Conservation (phyloP, 2,113 vertebrate species). For the Willisornis vidua region DNA sequence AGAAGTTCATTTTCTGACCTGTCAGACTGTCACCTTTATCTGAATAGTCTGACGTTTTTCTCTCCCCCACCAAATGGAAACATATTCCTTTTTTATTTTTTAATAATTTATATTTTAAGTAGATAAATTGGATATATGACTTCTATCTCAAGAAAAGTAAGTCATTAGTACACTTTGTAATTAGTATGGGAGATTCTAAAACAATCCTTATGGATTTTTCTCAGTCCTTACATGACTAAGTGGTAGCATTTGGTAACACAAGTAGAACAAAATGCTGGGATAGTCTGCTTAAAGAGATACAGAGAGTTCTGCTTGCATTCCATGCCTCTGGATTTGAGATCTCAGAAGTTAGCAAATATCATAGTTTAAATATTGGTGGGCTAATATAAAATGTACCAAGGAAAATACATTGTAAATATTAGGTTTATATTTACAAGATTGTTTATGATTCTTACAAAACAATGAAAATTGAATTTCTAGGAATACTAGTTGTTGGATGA, state of each 20-base stretch:
- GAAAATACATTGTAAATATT: not conserved
- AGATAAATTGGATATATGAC: not conserved
- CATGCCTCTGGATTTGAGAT: not conserved
- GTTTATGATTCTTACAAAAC: not conserved
- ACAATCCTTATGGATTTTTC: not conserved
- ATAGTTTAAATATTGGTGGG: not conserved
- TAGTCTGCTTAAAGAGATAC: not conserved
- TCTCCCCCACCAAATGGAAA: not conserved
- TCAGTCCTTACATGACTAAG: not conserved
- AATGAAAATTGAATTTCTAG: not conserved
- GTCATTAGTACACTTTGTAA: not conserved
- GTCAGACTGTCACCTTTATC: not conserved
- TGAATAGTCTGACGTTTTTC: not conserved
- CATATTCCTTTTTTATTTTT: rapidly evolving
- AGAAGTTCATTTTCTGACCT: not conserved
- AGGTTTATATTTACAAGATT: not conserved
- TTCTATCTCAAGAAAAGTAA: not conserved
- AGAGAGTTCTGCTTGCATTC: not conserved
- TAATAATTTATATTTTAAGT: not conserved
- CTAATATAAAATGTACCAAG: not conserved
- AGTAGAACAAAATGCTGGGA: not conserved
- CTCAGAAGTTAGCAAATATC: not conserved
- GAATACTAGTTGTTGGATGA: not conserved
- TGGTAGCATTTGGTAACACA: not conserved
- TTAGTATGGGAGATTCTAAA: not conserved